phyloP scores from a whole-genome alignment of 2,797 vertebrate species.

The Discoglossus pictus region DNA sequence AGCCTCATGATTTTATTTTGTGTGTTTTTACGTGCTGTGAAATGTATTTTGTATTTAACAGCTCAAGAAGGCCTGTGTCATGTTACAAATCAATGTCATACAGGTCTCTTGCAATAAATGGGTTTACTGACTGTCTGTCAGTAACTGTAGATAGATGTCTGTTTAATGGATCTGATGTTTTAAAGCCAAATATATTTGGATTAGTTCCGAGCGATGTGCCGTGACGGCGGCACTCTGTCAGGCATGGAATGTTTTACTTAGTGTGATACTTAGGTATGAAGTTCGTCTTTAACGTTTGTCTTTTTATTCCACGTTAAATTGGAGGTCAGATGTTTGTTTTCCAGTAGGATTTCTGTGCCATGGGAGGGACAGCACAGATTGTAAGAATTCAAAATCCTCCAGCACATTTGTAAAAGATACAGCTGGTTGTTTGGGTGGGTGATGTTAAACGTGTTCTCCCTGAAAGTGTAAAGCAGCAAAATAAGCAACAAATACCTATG shows the following conservation, averaged over 20 bases:
- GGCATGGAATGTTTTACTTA: slow-evolving; percentile 20
- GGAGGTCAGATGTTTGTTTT: slow-evolving; percentile 18
- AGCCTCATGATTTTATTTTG: slow-evolving; percentile 45
- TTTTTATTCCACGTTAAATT: slow-evolving; percentile 6
- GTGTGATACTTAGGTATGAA: slow-evolving; percentile 5
- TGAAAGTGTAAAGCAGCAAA: slow-evolving; percentile 26
- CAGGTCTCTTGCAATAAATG: slow-evolving; percentile 17
- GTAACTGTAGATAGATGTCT: slow-evolving; percentile 22
- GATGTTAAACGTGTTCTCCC: slow-evolving; percentile 39
- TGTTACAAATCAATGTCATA: neutral
- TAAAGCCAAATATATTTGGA: slow-evolving; percentile 31
- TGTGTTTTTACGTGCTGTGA: slow-evolving; percentile 37
- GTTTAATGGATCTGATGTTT: slow-evolving; percentile 20
- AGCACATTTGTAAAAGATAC: slow-evolving; percentile 27
- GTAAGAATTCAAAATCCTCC: slow-evolving; percentile 13
- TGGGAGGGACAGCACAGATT: slow-evolving; percentile 25
- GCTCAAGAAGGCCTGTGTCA: slow-evolving; percentile 4
- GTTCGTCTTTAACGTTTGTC: slow-evolving; percentile 23
- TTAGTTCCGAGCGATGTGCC: slow-evolving; percentile 22
- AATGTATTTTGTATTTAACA: slow-evolving; percentile 14
- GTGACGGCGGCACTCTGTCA: slow-evolving; percentile 9
- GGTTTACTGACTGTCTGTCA: slow-evolving; percentile 12
- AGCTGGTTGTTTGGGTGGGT: slow-evolving; percentile 32
- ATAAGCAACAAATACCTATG: neutral
- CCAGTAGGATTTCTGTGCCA: slow-evolving; percentile 20